These are phyloP conservation scores for Triplophysa siluroides DNA, from an alignment of 2,113 vertebrate genomes.

Conservation along the genomic window DNA sequence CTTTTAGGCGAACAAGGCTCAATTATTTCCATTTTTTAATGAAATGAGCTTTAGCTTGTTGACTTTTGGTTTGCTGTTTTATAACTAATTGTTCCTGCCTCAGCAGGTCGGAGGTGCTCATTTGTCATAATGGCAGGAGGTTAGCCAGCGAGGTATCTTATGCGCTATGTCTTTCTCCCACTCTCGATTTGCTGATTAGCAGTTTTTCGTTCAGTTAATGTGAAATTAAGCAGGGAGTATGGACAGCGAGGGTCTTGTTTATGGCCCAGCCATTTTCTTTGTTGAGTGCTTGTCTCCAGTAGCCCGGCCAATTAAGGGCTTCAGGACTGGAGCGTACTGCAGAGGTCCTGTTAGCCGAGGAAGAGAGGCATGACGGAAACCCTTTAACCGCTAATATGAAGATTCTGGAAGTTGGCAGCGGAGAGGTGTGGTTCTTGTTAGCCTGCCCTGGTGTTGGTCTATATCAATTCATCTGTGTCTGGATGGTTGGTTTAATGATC, in stretches of 20 bases:
- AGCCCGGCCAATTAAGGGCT: conserved; percentile 39
- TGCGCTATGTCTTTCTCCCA: conserved; percentile 28
- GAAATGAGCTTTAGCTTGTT: conserved; percentile 16
- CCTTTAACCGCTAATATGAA: conserved; percentile 30
- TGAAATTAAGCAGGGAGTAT: conserved; percentile 12
- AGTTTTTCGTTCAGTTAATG: conserved; percentile 40
- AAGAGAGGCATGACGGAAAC: conserved; percentile 24
- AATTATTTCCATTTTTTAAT: conserved; percentile 12
- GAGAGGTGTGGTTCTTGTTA: conserved; percentile 13
- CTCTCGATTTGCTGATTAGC: conserved; percentile 15
- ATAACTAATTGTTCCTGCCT: conserved; percentile 20
- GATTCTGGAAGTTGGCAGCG: background rate
- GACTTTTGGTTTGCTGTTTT: background rate
- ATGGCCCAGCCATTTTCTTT: conserved; percentile 29
- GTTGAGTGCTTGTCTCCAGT: conserved; percentile 40
- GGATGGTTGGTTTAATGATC: conserved; percentile 1
- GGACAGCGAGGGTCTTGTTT: conserved; percentile 33
- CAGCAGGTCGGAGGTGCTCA: background rate
- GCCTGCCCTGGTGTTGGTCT: background rate
- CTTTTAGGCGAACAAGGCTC: background rate
- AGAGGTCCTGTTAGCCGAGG: conserved; percentile 33
- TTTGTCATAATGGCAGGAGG: conserved; percentile 34
- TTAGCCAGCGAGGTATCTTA: conserved; percentile 25
- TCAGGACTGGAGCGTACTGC: background rate
- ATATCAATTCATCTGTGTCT: conserved; percentile 20